phyloP scores from a whole-genome alignment of 2,113 vertebrate genomes.

The Notarius quadriscutis region DNA sequence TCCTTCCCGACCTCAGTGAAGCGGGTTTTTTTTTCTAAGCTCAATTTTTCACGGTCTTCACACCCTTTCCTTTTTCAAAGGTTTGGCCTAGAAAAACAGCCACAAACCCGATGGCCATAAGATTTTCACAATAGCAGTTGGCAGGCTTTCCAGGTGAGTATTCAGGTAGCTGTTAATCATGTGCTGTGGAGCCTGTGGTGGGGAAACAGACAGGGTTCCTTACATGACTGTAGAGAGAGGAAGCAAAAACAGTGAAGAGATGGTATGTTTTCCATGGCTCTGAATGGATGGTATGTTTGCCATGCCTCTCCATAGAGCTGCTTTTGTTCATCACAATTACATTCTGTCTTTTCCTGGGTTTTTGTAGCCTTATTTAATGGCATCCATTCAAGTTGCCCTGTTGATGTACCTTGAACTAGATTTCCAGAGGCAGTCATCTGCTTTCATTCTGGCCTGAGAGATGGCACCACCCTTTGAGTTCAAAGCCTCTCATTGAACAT shows the following conservation, averaged over 20 bases:
- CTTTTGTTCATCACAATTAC: constrained; percentile 61
- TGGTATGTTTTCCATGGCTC: constrained; percentile 61
- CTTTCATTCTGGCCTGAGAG: constrained; percentile 27
- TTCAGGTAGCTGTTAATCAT: constrained; percentile 46
- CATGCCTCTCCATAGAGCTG: constrained; percentile 47
- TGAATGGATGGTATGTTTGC: constrained; percentile 52
- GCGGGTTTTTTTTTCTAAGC: neutral
- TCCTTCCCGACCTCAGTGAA: constrained; percentile 4
- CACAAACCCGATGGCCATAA: constrained; percentile 2
- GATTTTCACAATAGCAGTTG: constrained; percentile 34
- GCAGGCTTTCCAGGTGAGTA: constrained; percentile 38
- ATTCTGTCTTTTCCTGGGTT: constrained; percentile 45
- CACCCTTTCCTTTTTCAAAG: neutral
- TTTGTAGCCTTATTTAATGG: constrained; percentile 38
- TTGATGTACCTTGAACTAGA: constrained; percentile 34
- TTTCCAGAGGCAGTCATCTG: constrained; percentile 27
- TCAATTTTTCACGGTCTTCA: constrained; percentile 4
- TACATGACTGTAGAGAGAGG: constrained; percentile 54
- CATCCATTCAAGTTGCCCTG: constrained; percentile 55
- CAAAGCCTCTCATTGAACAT: constrained; percentile 8
- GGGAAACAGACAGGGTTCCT: constrained; percentile 40
- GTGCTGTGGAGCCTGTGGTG: constrained; percentile 18
- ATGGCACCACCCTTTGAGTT: constrained; percentile 21
- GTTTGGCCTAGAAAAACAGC: neutral
- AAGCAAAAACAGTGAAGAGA: constrained; percentile 70